Conservation (phyloP, 2,797 vertebrate species). For the Hyperoplus lanceolatus region DNA sequence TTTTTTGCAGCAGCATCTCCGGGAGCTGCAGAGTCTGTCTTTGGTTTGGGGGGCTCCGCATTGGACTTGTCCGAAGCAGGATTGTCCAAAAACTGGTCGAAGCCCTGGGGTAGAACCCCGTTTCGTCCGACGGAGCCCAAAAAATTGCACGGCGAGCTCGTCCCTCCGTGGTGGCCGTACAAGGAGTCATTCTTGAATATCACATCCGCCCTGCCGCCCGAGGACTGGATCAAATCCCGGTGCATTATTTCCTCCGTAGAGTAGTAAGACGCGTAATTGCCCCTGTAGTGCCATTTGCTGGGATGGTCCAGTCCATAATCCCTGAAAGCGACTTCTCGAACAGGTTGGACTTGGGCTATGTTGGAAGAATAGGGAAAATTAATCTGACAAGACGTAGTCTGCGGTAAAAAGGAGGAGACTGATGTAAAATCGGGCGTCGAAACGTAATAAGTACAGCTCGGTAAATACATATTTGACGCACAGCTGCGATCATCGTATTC, state of each 20-base stretch:
- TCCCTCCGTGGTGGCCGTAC: constrained; percentile 88
- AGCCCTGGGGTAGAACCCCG: constrained; percentile 96
- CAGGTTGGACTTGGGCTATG: constrained; percentile 95
- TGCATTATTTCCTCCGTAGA: constrained; percentile 97
- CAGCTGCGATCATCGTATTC: constrained; percentile 98
- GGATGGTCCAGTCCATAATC: constrained; percentile 97
- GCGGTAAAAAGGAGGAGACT: constrained; percentile 96
- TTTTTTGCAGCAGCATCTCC: constrained; percentile 79
- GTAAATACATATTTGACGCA: constrained; percentile 97
- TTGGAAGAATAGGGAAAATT: constrained; percentile 97
- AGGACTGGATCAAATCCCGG: constrained; percentile 95
- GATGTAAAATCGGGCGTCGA: constrained; percentile 96
- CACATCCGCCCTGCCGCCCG: constrained; percentile 91
- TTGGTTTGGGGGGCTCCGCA: constrained; percentile 85
- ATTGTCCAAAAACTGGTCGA: constrained; percentile 96
- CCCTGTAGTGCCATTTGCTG: constrained; percentile 97
- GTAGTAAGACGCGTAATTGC: constrained; percentile 95
- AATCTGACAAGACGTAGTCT: constrained; percentile 95
- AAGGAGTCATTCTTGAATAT: constrained; percentile 94
- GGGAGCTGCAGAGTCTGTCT: constrained; percentile 87
- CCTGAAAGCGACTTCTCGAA: constrained; percentile 97
- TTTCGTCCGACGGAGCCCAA: constrained; percentile 93
- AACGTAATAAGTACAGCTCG: constrained; percentile 97
- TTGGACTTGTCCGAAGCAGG: constrained; percentile 82
- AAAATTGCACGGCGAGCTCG: constrained; percentile 90